Evolutionary conservation across 2,113 vertebrate species (phyloP).

Genomic region (Pseudopipra pipra): DNA sequence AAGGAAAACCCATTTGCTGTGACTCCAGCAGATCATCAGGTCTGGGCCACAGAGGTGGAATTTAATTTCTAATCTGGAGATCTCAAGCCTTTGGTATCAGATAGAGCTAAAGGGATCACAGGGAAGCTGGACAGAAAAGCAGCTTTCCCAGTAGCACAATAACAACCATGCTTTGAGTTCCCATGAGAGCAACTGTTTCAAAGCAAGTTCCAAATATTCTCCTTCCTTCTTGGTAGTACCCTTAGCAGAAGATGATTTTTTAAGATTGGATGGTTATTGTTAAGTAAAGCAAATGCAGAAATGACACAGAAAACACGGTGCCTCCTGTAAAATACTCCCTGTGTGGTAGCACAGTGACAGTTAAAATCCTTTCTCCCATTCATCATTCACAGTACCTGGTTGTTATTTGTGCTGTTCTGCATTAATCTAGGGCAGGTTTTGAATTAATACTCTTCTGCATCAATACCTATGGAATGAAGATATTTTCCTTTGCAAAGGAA

Average conservation of each 20-base stretch:
- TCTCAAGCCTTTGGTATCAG: conserved; percentile 15
- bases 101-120: conserved; percentile 9
- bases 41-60: not conserved
- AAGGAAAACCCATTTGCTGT: not conserved
- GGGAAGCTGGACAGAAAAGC: conserved; percentile 6
- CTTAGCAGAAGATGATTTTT: not conserved
- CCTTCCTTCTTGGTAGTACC: not conserved
- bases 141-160: not conserved
- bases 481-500: not conserved
- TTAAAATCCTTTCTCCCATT: not conserved
- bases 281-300: not conserved
- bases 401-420: not conserved
- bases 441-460: not conserved
- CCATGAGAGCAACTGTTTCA: not conserved
- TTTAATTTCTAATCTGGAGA: conserved; percentile 43
- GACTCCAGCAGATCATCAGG: not conserved
- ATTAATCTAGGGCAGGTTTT: not conserved
- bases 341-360: not conserved
- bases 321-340: not conserved
- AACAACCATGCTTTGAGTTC: not conserved
- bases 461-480: not conserved
- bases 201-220: not conserved
- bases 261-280: not conserved
- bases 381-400: not conserved
- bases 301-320: not conserved